A percentile compares a stretch with the other conserved stretches of the same genome.
These are phyloP conservation scores for Dolichomitus sp. DNA, from an alignment of 2,888 invertebrate species.

Conservation along the genomic window DNA sequence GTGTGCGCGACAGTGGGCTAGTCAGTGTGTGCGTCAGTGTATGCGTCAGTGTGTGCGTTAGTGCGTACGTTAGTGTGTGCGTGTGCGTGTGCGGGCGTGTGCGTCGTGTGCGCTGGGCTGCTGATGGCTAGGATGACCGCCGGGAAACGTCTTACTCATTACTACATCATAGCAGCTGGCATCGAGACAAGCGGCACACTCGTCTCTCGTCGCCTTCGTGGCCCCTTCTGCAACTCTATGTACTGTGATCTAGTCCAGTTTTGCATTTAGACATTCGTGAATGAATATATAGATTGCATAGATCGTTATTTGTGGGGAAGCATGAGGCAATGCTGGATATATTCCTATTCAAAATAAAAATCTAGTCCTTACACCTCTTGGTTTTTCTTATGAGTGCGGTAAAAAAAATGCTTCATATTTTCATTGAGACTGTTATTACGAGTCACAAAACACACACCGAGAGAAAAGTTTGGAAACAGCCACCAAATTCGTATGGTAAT, in stretches of 20 bases:
- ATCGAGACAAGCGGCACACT: slow-evolving; percentile 63
- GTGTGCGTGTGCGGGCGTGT: background rate
- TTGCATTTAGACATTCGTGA: slow-evolving; percentile 68
- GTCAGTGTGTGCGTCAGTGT: background rate
- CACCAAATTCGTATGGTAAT: too few relatives aligned
- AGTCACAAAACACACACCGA: too few relatives aligned
- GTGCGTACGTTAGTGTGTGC: background rate
- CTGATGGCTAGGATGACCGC: slow-evolving; percentile 8
- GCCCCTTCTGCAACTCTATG: slow-evolving; percentile 3
- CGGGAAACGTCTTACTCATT: slow-evolving; percentile 64
- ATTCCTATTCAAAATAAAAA: too few relatives aligned
- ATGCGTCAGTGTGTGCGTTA: background rate
- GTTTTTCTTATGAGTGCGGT: too few relatives aligned
- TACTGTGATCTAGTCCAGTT: slow-evolving; percentile 69
- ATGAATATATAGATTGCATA: slow-evolving; percentile 25
- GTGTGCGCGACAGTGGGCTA: background rate
- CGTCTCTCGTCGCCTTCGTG: slow-evolving; percentile 31
- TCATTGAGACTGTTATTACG: too few relatives aligned
- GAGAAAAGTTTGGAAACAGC: too few relatives aligned
- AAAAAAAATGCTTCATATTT: too few relatives aligned
- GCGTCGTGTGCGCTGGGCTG: slow-evolving; percentile 1
- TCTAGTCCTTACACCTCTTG: too few relatives aligned
- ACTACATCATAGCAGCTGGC: slow-evolving; percentile 68
- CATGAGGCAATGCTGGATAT: too few relatives aligned
- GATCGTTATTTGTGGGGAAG: background rate